Conservation (phyloP, 2,888 invertebrate species). For the Caenorhabditis drosophilae region DNA sequence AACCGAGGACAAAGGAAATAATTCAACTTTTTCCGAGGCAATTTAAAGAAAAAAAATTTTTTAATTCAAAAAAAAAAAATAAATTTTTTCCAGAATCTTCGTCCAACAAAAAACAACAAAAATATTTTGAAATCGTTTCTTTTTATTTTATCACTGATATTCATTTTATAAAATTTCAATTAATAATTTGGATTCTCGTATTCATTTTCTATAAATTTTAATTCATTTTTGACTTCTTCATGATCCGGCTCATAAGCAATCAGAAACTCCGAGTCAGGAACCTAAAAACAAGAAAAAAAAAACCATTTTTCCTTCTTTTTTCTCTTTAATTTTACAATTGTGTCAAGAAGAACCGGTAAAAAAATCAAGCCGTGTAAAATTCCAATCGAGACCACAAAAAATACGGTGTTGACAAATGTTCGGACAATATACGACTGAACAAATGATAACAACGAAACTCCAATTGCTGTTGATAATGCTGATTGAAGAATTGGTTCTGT, state of each 20-base stretch:
- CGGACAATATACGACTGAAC: conserved; percentile 65
- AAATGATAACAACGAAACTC: conserved; percentile 56
- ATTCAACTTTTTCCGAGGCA: no score
- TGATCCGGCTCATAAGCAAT: conserved; percentile 25
- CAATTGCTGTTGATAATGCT: conserved; percentile 60
- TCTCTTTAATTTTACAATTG: conserved; percentile 38
- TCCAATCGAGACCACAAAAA: conserved; percentile 63
- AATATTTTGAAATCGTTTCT: no score
- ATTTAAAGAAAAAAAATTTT: no score
- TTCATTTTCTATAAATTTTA: conserved; percentile 9
- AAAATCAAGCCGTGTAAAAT: conserved; percentile 62
- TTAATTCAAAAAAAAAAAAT: no score
- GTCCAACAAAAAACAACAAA: no score
- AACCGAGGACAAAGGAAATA: no score
- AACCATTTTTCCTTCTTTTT: neutral
- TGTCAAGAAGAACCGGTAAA: conserved; percentile 60
- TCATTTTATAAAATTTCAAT: neutral
- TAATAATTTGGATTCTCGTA: conserved; percentile 11
- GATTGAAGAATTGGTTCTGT: conserved; percentile 63
- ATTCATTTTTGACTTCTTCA: no score
- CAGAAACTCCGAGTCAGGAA: conserved; percentile 40
- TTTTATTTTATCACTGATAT: conserved; percentile 5
- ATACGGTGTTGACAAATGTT: conserved; percentile 65
- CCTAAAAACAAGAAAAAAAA: conserved; percentile 10
- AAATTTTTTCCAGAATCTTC: no score